These are phyloP conservation scores for Platycheirus albimanus DNA, from an alignment of 2,888 invertebrate genomes.

Conservation along the genomic window DNA sequence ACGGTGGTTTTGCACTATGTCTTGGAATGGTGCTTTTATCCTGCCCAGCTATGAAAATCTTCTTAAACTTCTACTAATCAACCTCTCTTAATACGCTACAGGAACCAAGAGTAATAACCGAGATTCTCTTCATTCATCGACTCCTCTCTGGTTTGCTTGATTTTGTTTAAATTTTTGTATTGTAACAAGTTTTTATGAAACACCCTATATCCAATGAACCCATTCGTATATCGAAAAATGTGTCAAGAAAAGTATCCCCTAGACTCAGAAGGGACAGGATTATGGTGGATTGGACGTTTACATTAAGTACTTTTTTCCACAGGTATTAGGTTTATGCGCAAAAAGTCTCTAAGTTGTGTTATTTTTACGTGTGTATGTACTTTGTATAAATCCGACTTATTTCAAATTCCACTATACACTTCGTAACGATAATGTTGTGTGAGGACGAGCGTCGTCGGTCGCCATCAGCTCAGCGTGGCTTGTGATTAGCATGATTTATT, in stretches of 20 bases:
- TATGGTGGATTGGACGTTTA: slow-evolving; percentile 24
- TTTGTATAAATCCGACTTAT: background rate
- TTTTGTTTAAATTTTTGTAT: background rate
- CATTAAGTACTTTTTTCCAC: background rate
- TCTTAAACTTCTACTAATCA: too few relatives aligned
- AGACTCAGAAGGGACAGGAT: slow-evolving; percentile 12
- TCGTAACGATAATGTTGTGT: slow-evolving; percentile 15
- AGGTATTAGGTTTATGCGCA: background rate
- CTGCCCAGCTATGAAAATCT: too few relatives aligned
- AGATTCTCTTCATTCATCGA: too few relatives aligned
- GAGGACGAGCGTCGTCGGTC: too few relatives aligned
- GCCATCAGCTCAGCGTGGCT: slow-evolving; percentile 35
- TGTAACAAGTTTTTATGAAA: background rate
- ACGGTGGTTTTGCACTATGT: too few relatives aligned
- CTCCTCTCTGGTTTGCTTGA: too few relatives aligned
- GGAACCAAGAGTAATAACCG: too few relatives aligned
- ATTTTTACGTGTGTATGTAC: background rate
- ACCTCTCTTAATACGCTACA: too few relatives aligned
- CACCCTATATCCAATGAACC: background rate
- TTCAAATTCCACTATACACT: slow-evolving; percentile 17
- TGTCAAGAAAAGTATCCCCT: slow-evolving; percentile 23
- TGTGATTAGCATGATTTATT: slow-evolving; percentile 66
- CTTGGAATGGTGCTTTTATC: too few relatives aligned
- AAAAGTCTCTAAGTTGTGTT: background rate
- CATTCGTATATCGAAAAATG: background rate